phyloP scores from a whole-genome alignment of 2,113 vertebrate genomes.

The Megaceryle maxima region DNA sequence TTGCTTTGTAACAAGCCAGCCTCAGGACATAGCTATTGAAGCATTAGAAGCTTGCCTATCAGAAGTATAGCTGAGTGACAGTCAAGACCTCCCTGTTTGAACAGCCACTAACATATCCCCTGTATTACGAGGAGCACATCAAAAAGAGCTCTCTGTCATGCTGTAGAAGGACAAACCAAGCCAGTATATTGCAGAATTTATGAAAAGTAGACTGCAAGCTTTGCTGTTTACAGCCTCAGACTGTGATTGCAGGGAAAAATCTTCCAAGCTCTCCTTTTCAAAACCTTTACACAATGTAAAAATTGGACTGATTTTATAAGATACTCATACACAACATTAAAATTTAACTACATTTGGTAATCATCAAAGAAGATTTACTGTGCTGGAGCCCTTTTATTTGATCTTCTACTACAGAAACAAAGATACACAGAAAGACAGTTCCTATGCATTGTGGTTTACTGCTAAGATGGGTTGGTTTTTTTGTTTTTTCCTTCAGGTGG shows the following conservation, averaged over 20 bases:
- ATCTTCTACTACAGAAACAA: background rate
- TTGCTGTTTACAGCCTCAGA: background rate
- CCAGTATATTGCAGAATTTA: background rate
- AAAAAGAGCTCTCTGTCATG: background rate
- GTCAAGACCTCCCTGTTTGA: background rate
- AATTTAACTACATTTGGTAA: background rate
- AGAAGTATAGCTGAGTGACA: conserved; percentile 9
- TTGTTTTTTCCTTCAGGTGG: background rate
- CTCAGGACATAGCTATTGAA: conserved; percentile 48
- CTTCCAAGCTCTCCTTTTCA: background rate
- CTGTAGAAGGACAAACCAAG: background rate
- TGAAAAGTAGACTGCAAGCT: background rate
- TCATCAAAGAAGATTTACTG: background rate
- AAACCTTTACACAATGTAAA: background rate
- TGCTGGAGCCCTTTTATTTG: background rate
- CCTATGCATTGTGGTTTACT: background rate
- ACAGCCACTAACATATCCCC: background rate
- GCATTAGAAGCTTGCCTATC: conserved; percentile 18
- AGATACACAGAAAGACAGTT: background rate
- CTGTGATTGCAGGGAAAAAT: background rate
- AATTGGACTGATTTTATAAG: background rate
- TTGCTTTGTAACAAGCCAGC: conserved; percentile 41
- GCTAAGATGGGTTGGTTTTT: too few relatives aligned
- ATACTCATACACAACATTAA: background rate
- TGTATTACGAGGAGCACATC: background rate